Base-by-base conservation (phyloP, 2,888 invertebrate species). In the Cantharis rufa region DNA sequence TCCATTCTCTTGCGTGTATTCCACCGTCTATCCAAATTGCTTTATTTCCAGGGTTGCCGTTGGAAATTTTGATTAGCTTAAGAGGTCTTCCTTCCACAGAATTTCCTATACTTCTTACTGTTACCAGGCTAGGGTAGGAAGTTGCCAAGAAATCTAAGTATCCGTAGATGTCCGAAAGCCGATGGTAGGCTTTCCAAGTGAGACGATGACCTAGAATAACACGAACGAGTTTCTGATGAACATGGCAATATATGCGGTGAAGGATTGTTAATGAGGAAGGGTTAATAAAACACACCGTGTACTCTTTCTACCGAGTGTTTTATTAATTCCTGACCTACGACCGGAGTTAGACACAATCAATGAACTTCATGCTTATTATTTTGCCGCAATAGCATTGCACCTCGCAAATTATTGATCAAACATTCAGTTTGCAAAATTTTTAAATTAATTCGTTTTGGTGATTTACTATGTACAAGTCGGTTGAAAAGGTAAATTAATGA, bases 1-100 rank as follows among this genome's bases (percentile, higher is more conserved):
- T 95, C 96, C 96, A 98, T 89, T 98, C 98, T 18, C 98, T 91
- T 0, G 96, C 95, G 83, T 97, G 96, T 81, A 96, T 96, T 16
- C 95, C 93, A 0, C 92, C 94, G 83, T 94, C 94, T 63, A 94
- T 87, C 94, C 94, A 95, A 11, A 95, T 89, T 0, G 92, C 93
- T 0, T 89, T 88, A 79, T 92, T 93, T 7, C 87, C 87, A 0
- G 87, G 82, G 28, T 90, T 89, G 5, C 94, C 93, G 83, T 94
- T 94, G 4, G 94, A 94, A 79, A 95, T 92, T 84, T 93, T 89
- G 7, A 91, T 72, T 80, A 95, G 91, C 90, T 93, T 94, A 11
- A 96, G 89, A 1, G 93, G 92, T 64, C 94, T 90, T 16, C 94
- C 94, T 89, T 96, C 93, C 2, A 92, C 90, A 0, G 95, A 93